Evolutionary conservation across 2,797 vertebrate genomes (phyloP).

Genomic region (Amblyraja radiata): DNA sequence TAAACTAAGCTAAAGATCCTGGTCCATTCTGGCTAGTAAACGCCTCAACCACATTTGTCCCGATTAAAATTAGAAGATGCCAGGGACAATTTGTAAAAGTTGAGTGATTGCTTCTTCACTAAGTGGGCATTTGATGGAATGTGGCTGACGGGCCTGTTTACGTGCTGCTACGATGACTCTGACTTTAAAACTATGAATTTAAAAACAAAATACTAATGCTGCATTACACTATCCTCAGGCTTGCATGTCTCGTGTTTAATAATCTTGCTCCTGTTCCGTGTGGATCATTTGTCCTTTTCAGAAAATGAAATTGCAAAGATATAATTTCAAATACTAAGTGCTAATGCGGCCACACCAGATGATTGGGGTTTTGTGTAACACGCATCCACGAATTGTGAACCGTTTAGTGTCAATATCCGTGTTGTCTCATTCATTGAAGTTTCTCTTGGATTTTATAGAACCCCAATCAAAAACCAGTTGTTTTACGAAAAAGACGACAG

Average conservation of each 20-base stretch:
- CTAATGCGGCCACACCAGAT: background rate
- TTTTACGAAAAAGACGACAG: conserved; percentile 89
- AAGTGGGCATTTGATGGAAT: background rate
- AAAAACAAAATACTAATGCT: too few relatives aligned
- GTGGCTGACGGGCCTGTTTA: too few relatives aligned
- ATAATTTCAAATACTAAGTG: background rate
- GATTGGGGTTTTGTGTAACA: background rate
- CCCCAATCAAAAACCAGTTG: conserved; percentile 92
- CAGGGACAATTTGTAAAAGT: background rate
- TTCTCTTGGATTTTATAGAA: conserved; percentile 64
- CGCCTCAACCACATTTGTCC: background rate
- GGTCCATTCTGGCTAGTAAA: background rate
- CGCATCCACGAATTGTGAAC: background rate
- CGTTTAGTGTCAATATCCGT: background rate
- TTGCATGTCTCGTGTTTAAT: background rate
- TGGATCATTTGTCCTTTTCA: background rate
- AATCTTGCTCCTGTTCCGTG: background rate
- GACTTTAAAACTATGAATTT: too few relatives aligned
- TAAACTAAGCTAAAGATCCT: background rate
- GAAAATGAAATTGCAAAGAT: background rate
- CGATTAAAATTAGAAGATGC: background rate
- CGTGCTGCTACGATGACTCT: too few relatives aligned
- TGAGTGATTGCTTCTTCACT: background rate
- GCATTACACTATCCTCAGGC: background rate
- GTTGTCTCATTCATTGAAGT: background rate